Conservation (phyloP, 2,113 vertebrate species). For the Psephotus haematonotus region DNA sequence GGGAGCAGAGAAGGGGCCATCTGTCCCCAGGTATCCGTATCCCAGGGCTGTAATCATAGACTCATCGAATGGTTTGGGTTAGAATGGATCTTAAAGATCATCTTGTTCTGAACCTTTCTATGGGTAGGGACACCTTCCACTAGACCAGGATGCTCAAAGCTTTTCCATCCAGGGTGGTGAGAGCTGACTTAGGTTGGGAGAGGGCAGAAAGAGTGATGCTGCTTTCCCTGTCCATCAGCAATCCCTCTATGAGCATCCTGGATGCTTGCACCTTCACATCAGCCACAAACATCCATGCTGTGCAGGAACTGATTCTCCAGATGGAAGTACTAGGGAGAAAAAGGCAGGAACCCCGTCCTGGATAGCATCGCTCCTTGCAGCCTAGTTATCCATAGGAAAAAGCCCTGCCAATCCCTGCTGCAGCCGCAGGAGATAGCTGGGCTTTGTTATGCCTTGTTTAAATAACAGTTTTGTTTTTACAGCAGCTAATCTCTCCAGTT, state of each 20-base stretch:
- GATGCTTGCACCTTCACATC: accelerated
- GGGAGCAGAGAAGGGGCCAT: background rate
- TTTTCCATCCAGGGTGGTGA: background rate
- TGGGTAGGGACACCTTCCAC: background rate
- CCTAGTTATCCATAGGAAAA: background rate
- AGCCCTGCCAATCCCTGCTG: background rate
- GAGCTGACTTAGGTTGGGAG: background rate
- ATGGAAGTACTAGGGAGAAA: background rate
- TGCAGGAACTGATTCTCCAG: background rate
- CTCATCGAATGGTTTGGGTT: background rate
- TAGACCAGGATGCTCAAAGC: background rate
- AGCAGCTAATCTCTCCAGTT: slow-evolving; percentile 49
- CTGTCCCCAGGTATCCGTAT: background rate
- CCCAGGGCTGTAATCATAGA: background rate
- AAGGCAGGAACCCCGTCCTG: background rate
- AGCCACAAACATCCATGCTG: background rate
- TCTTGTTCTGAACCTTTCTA: background rate
- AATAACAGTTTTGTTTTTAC: slow-evolving; percentile 52
- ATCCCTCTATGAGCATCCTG: accelerated
- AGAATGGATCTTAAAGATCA: background rate
- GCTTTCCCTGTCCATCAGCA: background rate
- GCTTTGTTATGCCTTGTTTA: slow-evolving; percentile 54
- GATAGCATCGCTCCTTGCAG: background rate
- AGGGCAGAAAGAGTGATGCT: background rate
- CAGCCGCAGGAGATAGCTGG: background rate